Evolutionary conservation across 2,888 invertebrate species (phyloP).

Genomic region (Cataglyphis cursor): DNA sequence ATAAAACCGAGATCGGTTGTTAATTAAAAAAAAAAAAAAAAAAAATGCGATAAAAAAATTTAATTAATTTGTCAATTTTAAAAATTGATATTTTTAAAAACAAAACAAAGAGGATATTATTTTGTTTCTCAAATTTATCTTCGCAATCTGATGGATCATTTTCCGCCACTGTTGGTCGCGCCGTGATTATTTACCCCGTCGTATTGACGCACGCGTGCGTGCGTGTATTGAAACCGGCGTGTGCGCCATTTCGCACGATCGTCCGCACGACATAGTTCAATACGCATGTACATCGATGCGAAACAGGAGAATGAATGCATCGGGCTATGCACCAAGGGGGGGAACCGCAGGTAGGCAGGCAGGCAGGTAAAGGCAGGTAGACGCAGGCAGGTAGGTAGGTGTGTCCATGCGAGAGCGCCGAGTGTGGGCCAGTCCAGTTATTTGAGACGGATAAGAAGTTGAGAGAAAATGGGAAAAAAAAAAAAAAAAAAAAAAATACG

Average conservation of each 20-base stretch:
- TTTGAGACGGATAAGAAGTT: slow-evolving; percentile 74
- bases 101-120: neutral
- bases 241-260: slow-evolving; percentile 44
- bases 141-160: neutral
- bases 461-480: slow-evolving; percentile 53
- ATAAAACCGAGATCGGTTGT: neutral
- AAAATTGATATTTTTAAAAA: neutral
- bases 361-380: slow-evolving; percentile 43
- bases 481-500: slow-evolving; percentile 37
- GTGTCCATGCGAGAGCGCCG: slow-evolving; percentile 70
- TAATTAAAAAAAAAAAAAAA: neutral
- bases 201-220: too few species aligned
- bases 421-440: slow-evolving; percentile 82
- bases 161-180: neutral
- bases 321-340: slow-evolving; percentile 56
- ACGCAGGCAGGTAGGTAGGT: slow-evolving; percentile 71
- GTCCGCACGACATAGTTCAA: slow-evolving; percentile 44
- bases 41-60: neutral
- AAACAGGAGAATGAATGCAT: slow-evolving; percentile 46
- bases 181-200: neutral
- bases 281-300: slow-evolving; percentile 40
- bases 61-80: neutral
- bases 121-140: neutral
- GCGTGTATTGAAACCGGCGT: slow-evolving; percentile 1
- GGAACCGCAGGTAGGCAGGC: slow-evolving; percentile 61